Conservation (phyloP, 53 echinoderm and acorn worm genomes). For the Crossaster papposus region DNA sequence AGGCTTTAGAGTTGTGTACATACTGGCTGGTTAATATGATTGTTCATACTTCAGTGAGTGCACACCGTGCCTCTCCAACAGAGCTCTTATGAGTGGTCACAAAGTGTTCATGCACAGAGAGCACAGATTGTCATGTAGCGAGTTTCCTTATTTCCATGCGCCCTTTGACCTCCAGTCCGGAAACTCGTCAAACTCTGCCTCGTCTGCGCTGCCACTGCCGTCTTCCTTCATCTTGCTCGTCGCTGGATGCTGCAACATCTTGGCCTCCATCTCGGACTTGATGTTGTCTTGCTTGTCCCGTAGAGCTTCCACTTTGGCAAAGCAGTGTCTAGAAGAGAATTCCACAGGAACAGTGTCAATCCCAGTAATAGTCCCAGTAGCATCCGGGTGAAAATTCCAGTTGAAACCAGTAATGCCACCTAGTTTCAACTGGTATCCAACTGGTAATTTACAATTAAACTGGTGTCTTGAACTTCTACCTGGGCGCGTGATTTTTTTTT, state of each 20-base stretch:
- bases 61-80: not conserved
- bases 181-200: conserved; percentile 95
- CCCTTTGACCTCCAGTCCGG: conserved; percentile 97
- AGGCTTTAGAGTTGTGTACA: too few species aligned
- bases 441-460: too few species aligned
- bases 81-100: not conserved
- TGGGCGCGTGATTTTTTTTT: too few species aligned
- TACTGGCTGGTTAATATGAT: too few species aligned
- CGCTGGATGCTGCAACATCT: conserved; percentile 24
- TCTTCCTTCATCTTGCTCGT: conserved; percentile 12
- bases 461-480: too few species aligned
- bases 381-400: too few species aligned
- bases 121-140: not conserved
- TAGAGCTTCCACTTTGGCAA: conserved; percentile 89
- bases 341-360: not conserved
- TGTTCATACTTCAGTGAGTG: too few species aligned
- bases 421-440: too few species aligned
- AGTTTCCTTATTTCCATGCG: conserved; percentile 72
- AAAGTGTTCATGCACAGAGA: not conserved
- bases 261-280: conserved; percentile 68
- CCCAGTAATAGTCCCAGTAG: too few species aligned
- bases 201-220: conserved; percentile 71
- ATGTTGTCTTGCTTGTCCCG: conserved; percentile 90
- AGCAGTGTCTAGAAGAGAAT: conserved; percentile 74
- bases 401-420: too few species aligned